Percentiles rank a stretch among this genome's conserved stretches.
phyloP scores from a whole-genome alignment of 2,797 vertebrate genomes.

The Trachops cirrhosus region DNA sequence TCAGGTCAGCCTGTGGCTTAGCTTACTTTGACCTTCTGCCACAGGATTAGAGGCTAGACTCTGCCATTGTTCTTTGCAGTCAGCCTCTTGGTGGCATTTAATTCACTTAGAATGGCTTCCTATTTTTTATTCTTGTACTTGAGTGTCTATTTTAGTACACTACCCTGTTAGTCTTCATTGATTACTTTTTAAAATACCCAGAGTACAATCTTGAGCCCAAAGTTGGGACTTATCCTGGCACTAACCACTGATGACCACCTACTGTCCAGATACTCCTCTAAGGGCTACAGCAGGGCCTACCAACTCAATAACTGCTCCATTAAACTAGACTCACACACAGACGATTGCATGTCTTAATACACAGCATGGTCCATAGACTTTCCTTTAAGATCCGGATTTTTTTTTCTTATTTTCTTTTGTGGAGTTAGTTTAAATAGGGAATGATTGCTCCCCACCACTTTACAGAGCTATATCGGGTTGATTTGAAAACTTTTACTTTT shows the following conservation, averaged over 20 bases:
- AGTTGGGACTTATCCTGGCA: neutral
- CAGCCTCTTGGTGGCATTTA: neutral
- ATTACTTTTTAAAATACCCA: neutral
- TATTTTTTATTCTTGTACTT: neutral
- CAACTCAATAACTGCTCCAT: rapidly evolving
- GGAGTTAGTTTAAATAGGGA: neutral
- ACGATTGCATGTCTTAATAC: neutral
- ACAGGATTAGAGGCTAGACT: neutral
- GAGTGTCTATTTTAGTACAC: neutral
- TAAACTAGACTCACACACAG: neutral
- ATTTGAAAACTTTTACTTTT: neutral
- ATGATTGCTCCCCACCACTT: neutral
- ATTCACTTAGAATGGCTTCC: neutral
- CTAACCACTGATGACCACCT: neutral
- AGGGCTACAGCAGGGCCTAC: neutral
- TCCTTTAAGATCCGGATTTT: neutral
- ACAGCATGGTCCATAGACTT: neutral
- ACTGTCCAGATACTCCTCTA: neutral
- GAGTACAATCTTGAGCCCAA: neutral
- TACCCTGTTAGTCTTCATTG: neutral
- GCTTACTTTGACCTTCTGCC: neutral
- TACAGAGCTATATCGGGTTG: neutral
- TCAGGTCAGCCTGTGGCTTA: neutral
- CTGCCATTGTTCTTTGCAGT: neutral
- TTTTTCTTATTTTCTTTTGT: neutral